A percentile compares a stretch with the other conserved stretches of the same genome.
These are phyloP conservation scores for Anticlea derivata DNA, from an alignment of 2,888 invertebrate species.

Conservation along the genomic window DNA sequence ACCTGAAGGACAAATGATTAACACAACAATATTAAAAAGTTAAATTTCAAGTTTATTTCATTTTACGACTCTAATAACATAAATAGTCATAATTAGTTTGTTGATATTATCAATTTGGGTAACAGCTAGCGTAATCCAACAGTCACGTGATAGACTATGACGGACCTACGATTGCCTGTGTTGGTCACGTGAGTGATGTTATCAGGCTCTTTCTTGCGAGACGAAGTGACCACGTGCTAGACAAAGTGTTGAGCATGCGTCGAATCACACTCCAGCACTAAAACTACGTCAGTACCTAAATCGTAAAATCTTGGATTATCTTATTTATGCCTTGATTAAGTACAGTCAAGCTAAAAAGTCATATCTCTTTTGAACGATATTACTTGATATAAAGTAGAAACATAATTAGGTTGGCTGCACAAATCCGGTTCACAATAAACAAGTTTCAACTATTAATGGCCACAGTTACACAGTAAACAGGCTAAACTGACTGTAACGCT, in stretches of 20 bases:
- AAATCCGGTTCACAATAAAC: conserved; percentile 18
- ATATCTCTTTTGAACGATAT: neutral
- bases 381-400: conserved; percentile 9
- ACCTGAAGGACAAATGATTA: conserved; percentile 23
- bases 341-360: conserved; percentile 3
- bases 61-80: conserved; percentile 22
- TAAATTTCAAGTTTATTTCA: conserved; percentile 1
- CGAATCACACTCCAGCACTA: too few relatives aligned
- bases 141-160: too few relatives aligned
- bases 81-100: conserved; percentile 27
- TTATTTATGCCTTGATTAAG: conserved; percentile 11
- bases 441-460: conserved; percentile 5
- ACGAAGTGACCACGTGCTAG: too few relatives aligned
- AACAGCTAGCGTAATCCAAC: too few relatives aligned
- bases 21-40: conserved; percentile 17
- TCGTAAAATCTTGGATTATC: conserved; percentile 25
- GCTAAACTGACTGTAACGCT: neutral
- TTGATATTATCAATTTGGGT: conserved; percentile 27
- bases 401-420: conserved; percentile 14
- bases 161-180: too few relatives aligned
- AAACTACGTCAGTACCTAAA: conserved; percentile 19
- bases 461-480: conserved; percentile 1
- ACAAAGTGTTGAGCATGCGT: too few relatives aligned
- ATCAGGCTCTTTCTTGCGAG: too few relatives aligned
- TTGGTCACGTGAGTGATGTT: too few relatives aligned